These are phyloP conservation scores for Acanthopagrus latus DNA, from an alignment of 2,797 vertebrate species.

Conservation along the genomic window DNA sequence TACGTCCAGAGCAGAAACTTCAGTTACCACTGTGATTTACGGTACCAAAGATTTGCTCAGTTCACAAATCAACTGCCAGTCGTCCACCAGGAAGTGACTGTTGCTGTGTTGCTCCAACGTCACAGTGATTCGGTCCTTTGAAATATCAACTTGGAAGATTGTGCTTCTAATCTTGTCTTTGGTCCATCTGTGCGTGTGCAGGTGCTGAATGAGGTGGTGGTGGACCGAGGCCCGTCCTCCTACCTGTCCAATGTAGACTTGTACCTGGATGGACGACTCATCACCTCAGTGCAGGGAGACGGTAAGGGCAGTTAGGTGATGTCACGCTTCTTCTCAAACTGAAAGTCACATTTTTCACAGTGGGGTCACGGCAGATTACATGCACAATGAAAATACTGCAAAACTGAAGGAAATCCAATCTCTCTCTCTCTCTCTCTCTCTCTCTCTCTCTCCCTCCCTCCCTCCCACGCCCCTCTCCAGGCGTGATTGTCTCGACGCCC, in stretches of 20 bases:
- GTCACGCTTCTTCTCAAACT: background rate
- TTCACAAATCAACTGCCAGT: no score
- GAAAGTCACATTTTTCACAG: background rate
- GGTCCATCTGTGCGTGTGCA: slow-evolving; percentile 39
- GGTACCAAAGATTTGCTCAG: no score
- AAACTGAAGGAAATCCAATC: background rate
- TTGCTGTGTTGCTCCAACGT: no score
- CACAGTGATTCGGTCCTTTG: no score
- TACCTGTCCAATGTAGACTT: slow-evolving; percentile 89
- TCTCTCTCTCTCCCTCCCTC: no score
- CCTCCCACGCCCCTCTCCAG: slow-evolving; percentile 57
- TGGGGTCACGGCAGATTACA: no score
- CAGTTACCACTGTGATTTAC: no score
- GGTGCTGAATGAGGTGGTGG: slow-evolving; percentile 90
- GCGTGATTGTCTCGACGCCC: slow-evolving; percentile 89
- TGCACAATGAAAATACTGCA: background rate
- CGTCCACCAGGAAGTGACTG: no score
- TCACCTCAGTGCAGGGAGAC: slow-evolving; percentile 89
- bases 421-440: background rate
- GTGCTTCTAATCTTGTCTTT: background rate
- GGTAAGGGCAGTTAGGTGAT: slow-evolving; percentile 69
- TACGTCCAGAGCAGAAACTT: no score
- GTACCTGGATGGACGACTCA: slow-evolving; percentile 89
- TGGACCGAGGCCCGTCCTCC: slow-evolving; percentile 88
- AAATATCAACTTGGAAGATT: background rate